These are phyloP conservation scores for Tokudaia muenninki DNA, from an alignment of 2,797 vertebrate species.

Conservation along the genomic window DNA sequence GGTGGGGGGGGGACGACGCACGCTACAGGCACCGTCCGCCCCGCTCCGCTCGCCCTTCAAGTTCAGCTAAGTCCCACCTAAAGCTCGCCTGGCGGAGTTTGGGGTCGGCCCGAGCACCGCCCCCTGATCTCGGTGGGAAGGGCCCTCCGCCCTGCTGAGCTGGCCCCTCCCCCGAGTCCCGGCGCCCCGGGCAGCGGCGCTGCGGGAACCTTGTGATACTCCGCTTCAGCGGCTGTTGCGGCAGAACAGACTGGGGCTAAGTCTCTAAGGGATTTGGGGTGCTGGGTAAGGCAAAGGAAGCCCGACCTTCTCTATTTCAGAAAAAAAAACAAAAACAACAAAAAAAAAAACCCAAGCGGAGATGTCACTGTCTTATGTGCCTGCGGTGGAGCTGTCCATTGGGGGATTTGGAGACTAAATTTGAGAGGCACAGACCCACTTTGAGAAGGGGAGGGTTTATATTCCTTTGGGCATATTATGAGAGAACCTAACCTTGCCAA, in stretches of 20 bases:
- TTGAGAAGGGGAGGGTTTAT: background rate
- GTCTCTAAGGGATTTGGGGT: background rate
- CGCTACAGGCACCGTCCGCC: background rate
- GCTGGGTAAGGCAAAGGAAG: background rate
- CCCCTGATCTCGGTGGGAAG: background rate
- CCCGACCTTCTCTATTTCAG: slow-evolving; percentile 3
- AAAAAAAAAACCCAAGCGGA: no score
- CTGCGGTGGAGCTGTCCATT: background rate
- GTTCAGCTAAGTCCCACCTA: slow-evolving; percentile 15
- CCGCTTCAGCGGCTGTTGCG: background rate
- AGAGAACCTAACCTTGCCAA: background rate
- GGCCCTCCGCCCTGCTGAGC: background rate
- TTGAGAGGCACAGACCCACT: background rate
- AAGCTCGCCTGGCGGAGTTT: background rate
- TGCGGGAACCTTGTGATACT: slow-evolving; percentile 13
- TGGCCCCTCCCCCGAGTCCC: background rate
- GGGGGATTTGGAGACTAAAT: background rate
- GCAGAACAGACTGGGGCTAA: background rate
- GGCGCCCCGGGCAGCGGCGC: background rate
- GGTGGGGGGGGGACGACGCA: background rate
- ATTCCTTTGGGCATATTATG: background rate
- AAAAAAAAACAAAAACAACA: background rate
- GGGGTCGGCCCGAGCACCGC: slow-evolving; percentile 21
- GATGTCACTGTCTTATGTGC: background rate
- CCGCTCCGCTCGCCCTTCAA: background rate